A percentile compares a stretch with the other conserved stretches of the same genome.
Evolutionary conservation across 2,888 invertebrate genomes (phyloP).

Genomic region (Neria commutata): DNA sequence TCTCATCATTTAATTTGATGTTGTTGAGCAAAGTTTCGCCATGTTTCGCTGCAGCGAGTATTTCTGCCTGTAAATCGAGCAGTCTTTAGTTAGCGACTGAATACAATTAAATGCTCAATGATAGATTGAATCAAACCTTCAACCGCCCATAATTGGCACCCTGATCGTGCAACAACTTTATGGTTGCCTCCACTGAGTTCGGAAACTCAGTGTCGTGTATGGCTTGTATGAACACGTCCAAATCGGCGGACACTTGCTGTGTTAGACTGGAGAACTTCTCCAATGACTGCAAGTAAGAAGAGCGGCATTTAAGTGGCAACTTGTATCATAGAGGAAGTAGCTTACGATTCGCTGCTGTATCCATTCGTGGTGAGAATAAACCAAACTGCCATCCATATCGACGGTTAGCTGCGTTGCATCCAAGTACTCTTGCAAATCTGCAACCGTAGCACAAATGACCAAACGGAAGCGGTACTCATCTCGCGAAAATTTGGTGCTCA

Average conservation of each 20-base stretch:
- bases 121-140: conserved; percentile 45
- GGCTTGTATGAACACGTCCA: conserved; percentile 86
- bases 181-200: conserved; percentile 89
- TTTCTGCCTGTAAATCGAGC: conserved; percentile 69
- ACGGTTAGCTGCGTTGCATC: conserved; percentile 83
- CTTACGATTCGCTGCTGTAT: conserved; percentile 94
- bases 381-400: conserved; percentile 87
- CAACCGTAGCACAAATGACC: conserved; percentile 82
- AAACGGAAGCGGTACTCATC: conserved; percentile 93
- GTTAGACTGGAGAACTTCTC: conserved; percentile 94
- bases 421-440: conserved; percentile 85
- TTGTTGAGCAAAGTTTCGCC: conserved; percentile 84
- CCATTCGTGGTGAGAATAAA: conserved; percentile 95
- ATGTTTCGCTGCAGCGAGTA: conserved; percentile 83
- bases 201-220: conserved; percentile 93
- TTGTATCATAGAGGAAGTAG: conserved; percentile 32
- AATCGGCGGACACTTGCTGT: conserved; percentile 83
- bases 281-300: conserved; percentile 72
- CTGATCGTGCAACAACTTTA: conserved; percentile 84
- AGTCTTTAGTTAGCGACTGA: background rate
- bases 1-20: conserved; percentile 68
- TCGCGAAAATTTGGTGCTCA: conserved; percentile 84
- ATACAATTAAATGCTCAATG: conserved; percentile 38
- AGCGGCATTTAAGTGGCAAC: background rate
- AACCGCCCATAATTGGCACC: conserved; percentile 69